phyloP scores from a whole-genome alignment of 2,113 vertebrate genomes.

The Daubentonia madagascariensis region DNA sequence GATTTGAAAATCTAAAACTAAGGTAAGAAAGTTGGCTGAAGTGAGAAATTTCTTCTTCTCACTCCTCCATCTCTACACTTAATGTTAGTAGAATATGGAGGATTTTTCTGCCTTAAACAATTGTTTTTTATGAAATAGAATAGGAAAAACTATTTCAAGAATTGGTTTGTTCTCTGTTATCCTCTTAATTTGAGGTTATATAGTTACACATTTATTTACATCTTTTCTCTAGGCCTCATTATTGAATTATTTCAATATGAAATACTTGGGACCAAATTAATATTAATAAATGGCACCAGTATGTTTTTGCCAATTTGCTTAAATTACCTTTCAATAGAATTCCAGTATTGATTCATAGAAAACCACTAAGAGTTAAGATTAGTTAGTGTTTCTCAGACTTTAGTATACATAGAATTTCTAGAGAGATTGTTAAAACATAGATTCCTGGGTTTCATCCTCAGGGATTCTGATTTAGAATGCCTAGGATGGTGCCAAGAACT shows the following conservation, averaged over 20 bases:
- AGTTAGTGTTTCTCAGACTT: neutral
- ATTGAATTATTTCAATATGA: slow-evolving; percentile 20
- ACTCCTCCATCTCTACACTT: neutral
- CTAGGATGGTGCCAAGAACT: neutral
- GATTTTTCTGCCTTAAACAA: neutral
- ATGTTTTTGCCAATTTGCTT: neutral
- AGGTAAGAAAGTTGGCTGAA: neutral
- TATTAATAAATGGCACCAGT: neutral
- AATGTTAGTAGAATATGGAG: neutral
- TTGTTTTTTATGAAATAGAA: neutral
- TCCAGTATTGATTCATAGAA: neutral
- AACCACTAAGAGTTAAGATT: neutral
- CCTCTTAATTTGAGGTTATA: neutral
- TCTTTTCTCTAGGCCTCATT: neutral
- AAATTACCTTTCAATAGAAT: neutral
- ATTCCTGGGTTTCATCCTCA: neutral
- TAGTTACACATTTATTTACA: neutral
- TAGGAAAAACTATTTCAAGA: neutral
- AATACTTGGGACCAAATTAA: neutral
- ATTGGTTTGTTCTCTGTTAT: neutral
- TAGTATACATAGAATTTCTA: neutral
- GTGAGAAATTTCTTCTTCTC: neutral
- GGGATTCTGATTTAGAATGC: neutral
- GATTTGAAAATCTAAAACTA: slow-evolving; percentile 2
- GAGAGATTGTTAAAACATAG: neutral